Base-by-base conservation (phyloP, 2,888 invertebrate species). In the Oscheius onirici region DNA sequence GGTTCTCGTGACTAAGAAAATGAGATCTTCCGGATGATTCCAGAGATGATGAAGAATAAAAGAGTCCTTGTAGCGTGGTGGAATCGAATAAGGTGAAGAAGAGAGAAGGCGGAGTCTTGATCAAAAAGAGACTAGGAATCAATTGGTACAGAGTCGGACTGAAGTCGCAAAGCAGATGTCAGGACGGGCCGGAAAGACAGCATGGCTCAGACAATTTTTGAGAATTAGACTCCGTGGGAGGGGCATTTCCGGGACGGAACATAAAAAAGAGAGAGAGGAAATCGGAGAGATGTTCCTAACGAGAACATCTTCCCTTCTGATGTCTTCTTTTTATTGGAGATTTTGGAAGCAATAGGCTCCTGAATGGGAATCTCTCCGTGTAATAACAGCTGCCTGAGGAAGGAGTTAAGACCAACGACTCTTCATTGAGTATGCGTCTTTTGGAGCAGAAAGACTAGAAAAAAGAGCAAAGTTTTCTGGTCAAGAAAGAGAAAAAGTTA, bases 111-210 rank as follows among this genome's bases (percentile, higher is more conserved):
- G 61, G 61, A 22, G 20, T 46, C 17, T 24, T 43, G 61, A 61
- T 61, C 61, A 63, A 63, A 63, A 63, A 63, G 63, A 63, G 63
- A 17, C 34, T 20, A 26, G 17, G 26, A 63, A 63, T 63, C 49
- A 49, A 49, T 63, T 44, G 49, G 49, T 26, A 22, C 28, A n/a
- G 34, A n/a, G 24, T 2, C 24, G 49, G 34, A 34, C 34, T 34
- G 34, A 34, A 34, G 34, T 63, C 49, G 60, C 46, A 34, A 63
- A 63, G 20, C 63, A 63, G 46, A 63, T 63, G 63, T 60, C 24
- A 2, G 17, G 41, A 55, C 26, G n/a, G 28, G 28, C 13, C n/a
- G 28, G 26, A 28, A 55, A 20, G 55, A 40, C n/a, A 34, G 34
- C 34, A 34, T 34, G 34, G 3, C 34, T 17, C 63, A 63, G 44